Conservation (phyloP, 1,140 invertebrate genomes). For the Drosophila nebulosa region DNA sequence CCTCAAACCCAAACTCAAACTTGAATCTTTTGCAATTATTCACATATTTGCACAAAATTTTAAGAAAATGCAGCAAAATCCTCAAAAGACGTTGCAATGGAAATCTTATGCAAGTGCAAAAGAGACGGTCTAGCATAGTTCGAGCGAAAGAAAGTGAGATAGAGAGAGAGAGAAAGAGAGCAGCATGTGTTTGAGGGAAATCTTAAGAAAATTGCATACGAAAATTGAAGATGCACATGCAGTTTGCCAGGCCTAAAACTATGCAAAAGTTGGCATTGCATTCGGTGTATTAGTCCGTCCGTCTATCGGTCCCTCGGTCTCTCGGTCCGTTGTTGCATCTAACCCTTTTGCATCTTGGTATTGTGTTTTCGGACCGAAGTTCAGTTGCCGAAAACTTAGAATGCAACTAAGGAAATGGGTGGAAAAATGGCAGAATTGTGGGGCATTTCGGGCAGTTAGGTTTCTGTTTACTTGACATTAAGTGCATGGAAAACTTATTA, state of each 20-base stretch:
- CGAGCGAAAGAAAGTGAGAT: slow-evolving; percentile 28
- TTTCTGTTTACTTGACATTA: slow-evolving; percentile 76
- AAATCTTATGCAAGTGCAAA: slow-evolving; percentile 30
- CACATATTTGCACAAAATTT: slow-evolving; percentile 75
- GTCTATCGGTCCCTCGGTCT: neutral
- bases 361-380: slow-evolving; percentile 26
- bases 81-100: slow-evolving; percentile 49
- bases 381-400: slow-evolving; percentile 40
- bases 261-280: slow-evolving; percentile 54
- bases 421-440: neutral
- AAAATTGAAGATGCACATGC: slow-evolving; percentile 57
- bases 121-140: slow-evolving; percentile 23
- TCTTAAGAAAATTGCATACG: slow-evolving; percentile 74
- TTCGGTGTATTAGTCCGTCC: neutral
- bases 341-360: neutral
- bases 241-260: slow-evolving; percentile 53
- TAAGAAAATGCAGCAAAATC: slow-evolving; percentile 74
- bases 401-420: slow-evolving; percentile 6
- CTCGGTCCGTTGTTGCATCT: neutral
- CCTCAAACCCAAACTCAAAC: slow-evolving; percentile 50
- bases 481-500: slow-evolving; percentile 78
- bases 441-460: neutral
- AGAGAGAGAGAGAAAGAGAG: slow-evolving; percentile 36
- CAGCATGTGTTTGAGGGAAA: slow-evolving; percentile 36
- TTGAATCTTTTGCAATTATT: slow-evolving; percentile 63